Percentiles rank a stretch among this genome's conserved stretches.
These are phyloP conservation scores for Heterocephalus glaber DNA, from an alignment of 2,113 vertebrate genomes.

Conservation along the genomic window DNA sequence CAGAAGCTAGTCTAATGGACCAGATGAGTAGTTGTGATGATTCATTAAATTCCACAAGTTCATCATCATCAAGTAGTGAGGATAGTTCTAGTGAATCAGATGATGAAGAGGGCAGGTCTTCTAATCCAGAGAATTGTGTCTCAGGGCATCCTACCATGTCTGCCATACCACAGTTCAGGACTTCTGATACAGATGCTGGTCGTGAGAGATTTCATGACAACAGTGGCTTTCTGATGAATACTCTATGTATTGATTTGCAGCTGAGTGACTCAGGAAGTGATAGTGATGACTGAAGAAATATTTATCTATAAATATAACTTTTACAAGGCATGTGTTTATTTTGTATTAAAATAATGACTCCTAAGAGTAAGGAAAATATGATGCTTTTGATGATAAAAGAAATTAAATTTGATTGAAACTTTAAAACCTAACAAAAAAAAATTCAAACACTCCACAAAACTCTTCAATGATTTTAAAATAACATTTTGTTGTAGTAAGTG, in stretches of 20 bases:
- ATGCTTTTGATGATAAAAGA: slow-evolving; percentile 81
- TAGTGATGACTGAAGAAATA: slow-evolving; percentile 91
- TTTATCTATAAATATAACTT: slow-evolving; percentile 74
- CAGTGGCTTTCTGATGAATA: slow-evolving; percentile 92
- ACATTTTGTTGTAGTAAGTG: not conserved
- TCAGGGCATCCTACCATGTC: slow-evolving; percentile 85
- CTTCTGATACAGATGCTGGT: slow-evolving; percentile 81
- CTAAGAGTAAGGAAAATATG: slow-evolving; percentile 78
- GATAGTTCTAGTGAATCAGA: slow-evolving; percentile 95
- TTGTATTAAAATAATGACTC: slow-evolving; percentile 83
- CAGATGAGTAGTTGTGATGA: slow-evolving; percentile 96
- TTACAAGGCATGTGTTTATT: slow-evolving; percentile 81
- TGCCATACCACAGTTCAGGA: slow-evolving; percentile 85
- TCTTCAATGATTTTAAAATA: not conserved
- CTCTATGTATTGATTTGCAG: slow-evolving; percentile 97
- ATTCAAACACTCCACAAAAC: no score
- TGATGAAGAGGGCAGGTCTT: slow-evolving; percentile 83
- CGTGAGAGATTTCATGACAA: slow-evolving; percentile 86
- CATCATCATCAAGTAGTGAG: slow-evolving; percentile 92
- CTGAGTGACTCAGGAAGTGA: slow-evolving; percentile 98
- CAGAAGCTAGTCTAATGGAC: slow-evolving; percentile 95
- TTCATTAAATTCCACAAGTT: slow-evolving; percentile 92
- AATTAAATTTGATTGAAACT: slow-evolving; percentile 76
- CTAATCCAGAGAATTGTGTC: slow-evolving; percentile 76
- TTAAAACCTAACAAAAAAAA: no score